Base-by-base conservation (phyloP, 2,888 invertebrate species). In the Eueremaeus valkanovi region DNA sequence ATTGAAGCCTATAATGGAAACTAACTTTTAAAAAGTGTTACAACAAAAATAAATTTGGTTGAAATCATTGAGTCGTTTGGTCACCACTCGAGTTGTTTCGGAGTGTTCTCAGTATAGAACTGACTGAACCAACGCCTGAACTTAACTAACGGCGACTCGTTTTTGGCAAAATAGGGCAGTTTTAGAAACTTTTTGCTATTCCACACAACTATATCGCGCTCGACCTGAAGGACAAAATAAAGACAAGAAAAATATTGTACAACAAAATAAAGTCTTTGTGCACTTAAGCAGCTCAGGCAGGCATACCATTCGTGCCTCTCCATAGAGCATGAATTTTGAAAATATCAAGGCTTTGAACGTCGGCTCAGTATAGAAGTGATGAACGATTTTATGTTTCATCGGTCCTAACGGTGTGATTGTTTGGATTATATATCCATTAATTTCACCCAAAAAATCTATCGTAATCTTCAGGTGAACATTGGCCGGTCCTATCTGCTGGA, bases 121-220 rank as follows among this genome's bases (percentile, higher is more conserved):
- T 95, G 93, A 0, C 87, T 86, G 82, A 88, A 95, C 95, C 94
- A 95, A 21, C 86, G 84, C 0, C 94, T 86, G 82, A 90, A 92
- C 0, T 87, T 85, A n/a, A 88, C 86, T 0, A 95, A 88, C 0
- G 88, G 85, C 8, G 86, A 86, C 82, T 95, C 95, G 75, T 91
- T 89, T 78, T 88, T 88, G 0, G 91, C 89, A 76, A 92, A 86
- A 0, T 89, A 81, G 0, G 94, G 93, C 0, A 88, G 87, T 45
- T 86, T 87, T 0, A 89, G 85, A 82, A 88, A 94, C 13, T 86
- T 86, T 81, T 95, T 95, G 84, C 89, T 89, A 82, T 93, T 93
- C 95, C 95, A 95, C 5, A 95, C 88, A 78, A 87, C 86, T 0
- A 94, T 88, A 82, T 95, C 95, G 0, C 94, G 86, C 82, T 92